Evolutionary conservation across 2,888 invertebrate species (phyloP).

Genomic region (Nomada fabriciana): DNA sequence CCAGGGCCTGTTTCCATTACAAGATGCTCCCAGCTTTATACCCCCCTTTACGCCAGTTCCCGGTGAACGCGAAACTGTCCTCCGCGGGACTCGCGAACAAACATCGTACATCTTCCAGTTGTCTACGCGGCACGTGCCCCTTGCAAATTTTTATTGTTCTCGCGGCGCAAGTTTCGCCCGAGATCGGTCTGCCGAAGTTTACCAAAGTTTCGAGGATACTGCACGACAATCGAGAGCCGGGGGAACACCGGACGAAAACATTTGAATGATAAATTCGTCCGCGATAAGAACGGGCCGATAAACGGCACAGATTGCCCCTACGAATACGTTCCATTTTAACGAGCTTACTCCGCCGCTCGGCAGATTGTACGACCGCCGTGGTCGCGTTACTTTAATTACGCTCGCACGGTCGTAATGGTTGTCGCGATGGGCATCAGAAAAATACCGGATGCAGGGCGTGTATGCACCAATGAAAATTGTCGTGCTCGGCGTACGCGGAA

Average conservation of each 20-base stretch:
- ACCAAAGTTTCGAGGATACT: background rate
- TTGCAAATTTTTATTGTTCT: conserved; percentile 34
- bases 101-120: conserved; percentile 37
- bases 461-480: conserved; percentile 60
- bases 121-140: background rate
- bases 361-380: background rate
- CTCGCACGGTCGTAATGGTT: conserved; percentile 4
- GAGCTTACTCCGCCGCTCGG: background rate
- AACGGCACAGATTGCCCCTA: background rate
- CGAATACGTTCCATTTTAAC: conserved; percentile 8
- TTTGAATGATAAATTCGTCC: no score
- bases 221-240: background rate
- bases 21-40: conserved; percentile 12
- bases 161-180: background rate
- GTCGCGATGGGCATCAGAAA: conserved; percentile 28
- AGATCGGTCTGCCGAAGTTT: background rate
- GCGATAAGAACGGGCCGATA: no score
- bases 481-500: conserved; percentile 47
- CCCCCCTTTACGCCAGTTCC: background rate
- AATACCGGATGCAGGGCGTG: conserved; percentile 57
- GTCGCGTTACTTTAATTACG: conserved; percentile 50
- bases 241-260: background rate
- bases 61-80: background rate
- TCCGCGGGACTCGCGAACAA: conserved; percentile 25
- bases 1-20: background rate